Evolutionary conservation across 2,113 vertebrate genomes (phyloP), one percentile per base, ranked within the genome.

Genomic region (Dendrocopos noguchii): DNA sequence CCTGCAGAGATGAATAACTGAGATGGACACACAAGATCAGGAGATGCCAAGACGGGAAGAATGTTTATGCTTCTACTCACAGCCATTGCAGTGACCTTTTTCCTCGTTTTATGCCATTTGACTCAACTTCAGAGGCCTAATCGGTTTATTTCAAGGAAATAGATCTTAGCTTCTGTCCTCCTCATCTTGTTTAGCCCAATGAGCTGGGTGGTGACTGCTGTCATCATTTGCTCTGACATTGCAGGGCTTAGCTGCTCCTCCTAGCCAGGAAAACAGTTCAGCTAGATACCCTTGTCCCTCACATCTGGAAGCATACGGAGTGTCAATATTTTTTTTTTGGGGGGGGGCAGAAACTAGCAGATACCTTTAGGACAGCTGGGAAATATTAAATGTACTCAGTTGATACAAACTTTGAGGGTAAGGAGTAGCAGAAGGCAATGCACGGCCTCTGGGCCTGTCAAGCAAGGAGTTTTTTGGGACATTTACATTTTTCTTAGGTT

Each of bases 261-360:
- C 39, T 11, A 15, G 28, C n/a, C 42, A 42, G 36, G 36, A 59
- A 36, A 39, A 56, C 27, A 29, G 24, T 4, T 28, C 65, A 3
- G 3, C 34, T 82, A 21, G 0, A 53, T 22, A 72, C 42, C 12
- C 31, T 31, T 9, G 1, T 31, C 29, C n/a, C 29, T 61, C 66
- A 31, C 0, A 0, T 72, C 53, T 53, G 46, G 55, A 83, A 79
- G 12, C 81, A 17, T 2, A 7, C 1, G 5, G 34, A 67, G 20
- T 3, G 33, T 15, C 44, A 24, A 0, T 4, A 6, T 9, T 63
- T 33, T 33, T 60, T 21, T 60, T 63, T 29, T 34, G 2, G 5
- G 7, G 6, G 17, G 17, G 5, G 11, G 10, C 17, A 16, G 24
- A 2, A 46, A 34, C 16, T 60, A 68, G n/a, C 63, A 56, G 59